Conservation (phyloP, 2,113 vertebrate genomes). For the Eonycteris spelaea region DNA sequence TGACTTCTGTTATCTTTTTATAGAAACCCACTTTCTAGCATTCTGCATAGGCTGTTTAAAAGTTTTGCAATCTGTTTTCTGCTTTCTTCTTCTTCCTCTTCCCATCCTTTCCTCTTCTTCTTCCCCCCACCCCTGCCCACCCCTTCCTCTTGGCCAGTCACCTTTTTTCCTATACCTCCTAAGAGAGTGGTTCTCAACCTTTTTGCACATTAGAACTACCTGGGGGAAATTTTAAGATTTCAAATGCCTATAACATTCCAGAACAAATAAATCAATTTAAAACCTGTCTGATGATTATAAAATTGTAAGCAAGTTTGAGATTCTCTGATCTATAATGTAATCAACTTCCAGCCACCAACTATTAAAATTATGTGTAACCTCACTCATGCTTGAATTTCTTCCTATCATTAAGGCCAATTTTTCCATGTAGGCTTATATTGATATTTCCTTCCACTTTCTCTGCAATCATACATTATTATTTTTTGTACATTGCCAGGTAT, state of each 20-base stretch:
- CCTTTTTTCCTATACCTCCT: background rate
- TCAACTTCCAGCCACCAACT: background rate
- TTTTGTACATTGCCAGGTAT: background rate
- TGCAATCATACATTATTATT: background rate
- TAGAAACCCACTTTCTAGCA: background rate
- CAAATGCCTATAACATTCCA: background rate
- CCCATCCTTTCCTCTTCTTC: no score
- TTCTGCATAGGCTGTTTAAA: background rate
- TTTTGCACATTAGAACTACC: background rate
- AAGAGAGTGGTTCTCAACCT: background rate
- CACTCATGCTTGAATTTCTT: background rate
- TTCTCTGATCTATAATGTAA: background rate
- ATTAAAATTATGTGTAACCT: background rate
- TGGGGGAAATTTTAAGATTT: background rate
- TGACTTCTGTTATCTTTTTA: background rate
- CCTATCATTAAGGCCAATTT: background rate
- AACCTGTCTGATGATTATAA: background rate
- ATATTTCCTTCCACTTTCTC: background rate
- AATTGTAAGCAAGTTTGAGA: background rate
- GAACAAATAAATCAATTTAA: background rate
- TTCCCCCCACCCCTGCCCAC: no score
- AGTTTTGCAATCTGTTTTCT: background rate
- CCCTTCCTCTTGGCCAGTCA: background rate
- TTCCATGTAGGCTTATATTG: background rate
- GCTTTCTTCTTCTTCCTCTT: rapidly evolving